Base-by-base conservation (phyloP, 1,140 invertebrate species). In the Drosophila burlai region DNA sequence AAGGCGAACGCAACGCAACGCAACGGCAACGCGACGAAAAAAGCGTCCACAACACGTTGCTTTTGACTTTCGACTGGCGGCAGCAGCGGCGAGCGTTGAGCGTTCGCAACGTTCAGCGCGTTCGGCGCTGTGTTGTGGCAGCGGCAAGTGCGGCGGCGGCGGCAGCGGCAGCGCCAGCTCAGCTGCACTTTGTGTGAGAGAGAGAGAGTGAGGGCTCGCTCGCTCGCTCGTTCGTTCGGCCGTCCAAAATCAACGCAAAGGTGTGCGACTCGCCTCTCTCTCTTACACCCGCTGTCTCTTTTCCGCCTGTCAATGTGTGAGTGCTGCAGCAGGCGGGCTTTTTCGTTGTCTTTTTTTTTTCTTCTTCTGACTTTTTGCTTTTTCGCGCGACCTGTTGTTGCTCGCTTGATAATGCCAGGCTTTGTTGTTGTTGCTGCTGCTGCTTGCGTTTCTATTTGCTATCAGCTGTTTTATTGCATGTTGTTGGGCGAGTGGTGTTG, bases 11-110 rank as follows among this genome's bases (percentile, higher is more conserved):
- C 76, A 87, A 87, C 80, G 81, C 73, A 80, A 83, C 80, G 81
- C 73, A 80, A 83, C 76, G 82, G 81, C 80, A 83, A 86, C 85
- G 85, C 86, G 85, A 90, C 81, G 85, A 86, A 86, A 90, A 89
- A 89, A 90, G 85, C 85, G 85, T 90, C 85, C 85, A 90, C 85
- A 90, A 90, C 85, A 90, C 85, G 85, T 90, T 90, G 85, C 85
- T 90, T 90, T 90, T 90, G 85, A 85, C 85, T 90, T 90, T 90
- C 85, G 85, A 89, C 85, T 89, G 85, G 83, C 64, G 85, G 84
- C 84, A 76, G 83, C 81, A 68, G 81, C n/a, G n/a, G n/a, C n/a
- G n/a, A n/a, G n/a, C 82, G 83, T 66, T 66, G 69, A 67, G 77
- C 69, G 78, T 90, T 80, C 72, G 67, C 57, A 79, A 71, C 47